These are phyloP conservation scores for Gymnodraco acuticeps DNA, from an alignment of 2,797 vertebrate genomes.

Conservation along the genomic window DNA sequence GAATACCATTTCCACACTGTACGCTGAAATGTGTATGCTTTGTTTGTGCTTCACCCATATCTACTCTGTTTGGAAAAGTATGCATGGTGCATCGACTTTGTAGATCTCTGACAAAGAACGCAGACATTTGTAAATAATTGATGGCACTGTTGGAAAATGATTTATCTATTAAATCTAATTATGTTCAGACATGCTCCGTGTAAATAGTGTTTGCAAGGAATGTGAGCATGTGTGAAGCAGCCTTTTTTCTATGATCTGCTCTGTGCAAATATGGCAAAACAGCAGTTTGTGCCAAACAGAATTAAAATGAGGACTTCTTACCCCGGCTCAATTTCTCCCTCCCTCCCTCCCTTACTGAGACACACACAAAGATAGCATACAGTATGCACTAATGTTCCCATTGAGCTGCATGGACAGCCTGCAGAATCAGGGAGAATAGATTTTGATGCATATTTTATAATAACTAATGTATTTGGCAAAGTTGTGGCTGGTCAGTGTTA, in stretches of 20 bases:
- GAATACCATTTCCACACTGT: slow-evolving; percentile 11
- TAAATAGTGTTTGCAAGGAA: slow-evolving; percentile 7
- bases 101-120: neutral
- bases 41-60: neutral
- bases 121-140: slow-evolving; percentile 25
- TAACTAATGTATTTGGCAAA: neutral
- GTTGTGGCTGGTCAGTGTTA: neutral
- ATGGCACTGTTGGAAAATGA: slow-evolving; percentile 11
- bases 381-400: neutral
- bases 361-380: slow-evolving; percentile 10
- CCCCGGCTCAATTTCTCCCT: slow-evolving; percentile 3
- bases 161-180: slow-evolving; percentile 19
- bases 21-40: slow-evolving; percentile 17
- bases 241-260: slow-evolving; percentile 32
- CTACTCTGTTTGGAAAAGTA: neutral
- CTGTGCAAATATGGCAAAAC: slow-evolving; percentile 58
- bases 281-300: slow-evolving; percentile 53
- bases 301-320: slow-evolving; percentile 54
- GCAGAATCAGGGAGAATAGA: slow-evolving; percentile 10
- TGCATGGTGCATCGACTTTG: neutral
- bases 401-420: neutral
- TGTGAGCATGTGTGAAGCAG: slow-evolving; percentile 25
- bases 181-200: slow-evolving; percentile 10
- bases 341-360: neutral
- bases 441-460: neutral